Conservation (phyloP, 2,113 vertebrate genomes). For the Cyphomyrus discorhynchus region DNA sequence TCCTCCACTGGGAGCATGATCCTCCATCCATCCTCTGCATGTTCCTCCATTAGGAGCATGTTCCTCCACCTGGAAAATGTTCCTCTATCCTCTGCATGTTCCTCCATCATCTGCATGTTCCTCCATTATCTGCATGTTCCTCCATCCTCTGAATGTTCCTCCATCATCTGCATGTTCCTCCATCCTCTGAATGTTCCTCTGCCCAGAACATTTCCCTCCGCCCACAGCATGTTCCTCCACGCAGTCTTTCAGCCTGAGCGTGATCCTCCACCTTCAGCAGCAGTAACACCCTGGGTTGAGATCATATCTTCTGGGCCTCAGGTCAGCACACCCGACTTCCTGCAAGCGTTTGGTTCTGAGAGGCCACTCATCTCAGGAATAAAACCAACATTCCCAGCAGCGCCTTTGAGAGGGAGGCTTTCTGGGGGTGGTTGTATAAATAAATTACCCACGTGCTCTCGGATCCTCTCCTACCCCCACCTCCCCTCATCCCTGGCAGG, state of each 20-base stretch:
- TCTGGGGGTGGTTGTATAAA: not conserved
- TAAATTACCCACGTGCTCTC: not conserved
- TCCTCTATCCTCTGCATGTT: not conserved
- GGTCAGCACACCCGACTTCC: not conserved
- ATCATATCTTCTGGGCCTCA: not conserved
- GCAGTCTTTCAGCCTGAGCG: not conserved
- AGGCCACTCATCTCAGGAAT: not conserved
- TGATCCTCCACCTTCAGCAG: not conserved
- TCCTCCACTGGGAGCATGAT: not conserved
- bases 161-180: not conserved
- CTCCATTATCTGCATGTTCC: not conserved
- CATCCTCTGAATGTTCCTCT: not conserved
- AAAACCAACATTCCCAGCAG: not conserved
- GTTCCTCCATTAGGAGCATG: not conserved
- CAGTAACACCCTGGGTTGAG: not conserved
- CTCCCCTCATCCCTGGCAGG: not conserved
- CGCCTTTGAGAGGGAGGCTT: not conserved
- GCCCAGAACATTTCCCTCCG: not conserved
- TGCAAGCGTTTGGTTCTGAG: not conserved
- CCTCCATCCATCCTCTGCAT: not conserved
- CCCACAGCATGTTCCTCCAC: not conserved
- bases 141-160: not conserved
- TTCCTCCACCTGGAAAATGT: not conserved
- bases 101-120: not conserved
- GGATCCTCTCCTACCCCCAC: not conserved